Base-by-base conservation (phyloP, 2,888 invertebrate genomes). In the Phortica magna region DNA sequence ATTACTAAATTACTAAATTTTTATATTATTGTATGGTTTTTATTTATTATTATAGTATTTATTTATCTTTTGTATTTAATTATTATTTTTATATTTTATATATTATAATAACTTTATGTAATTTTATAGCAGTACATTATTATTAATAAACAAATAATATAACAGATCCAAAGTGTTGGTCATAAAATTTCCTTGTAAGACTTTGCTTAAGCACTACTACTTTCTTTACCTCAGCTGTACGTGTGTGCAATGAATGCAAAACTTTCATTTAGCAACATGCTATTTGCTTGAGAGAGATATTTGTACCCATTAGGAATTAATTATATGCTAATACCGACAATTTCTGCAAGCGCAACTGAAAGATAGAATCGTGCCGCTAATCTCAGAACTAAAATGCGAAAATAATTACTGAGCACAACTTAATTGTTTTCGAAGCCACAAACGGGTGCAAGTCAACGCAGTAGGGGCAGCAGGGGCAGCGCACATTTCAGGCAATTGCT, bases 341-440 rank as follows among this genome's bases (percentile, higher is more conserved):
- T 61, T 61, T 61, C 59, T 61, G 61, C 22, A 61, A 19, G 22
- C 4, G 19, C 22, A 61, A 10, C 5, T 59, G 19, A 61, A 48
- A 48, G 17, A 61, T 61, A 22, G 19, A 61, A 61, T 61, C 61
- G 10, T 17, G 19, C 10, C 19, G 19, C 61, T 22, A 61, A 61
- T 61, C 19, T 22, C 17, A 9, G 19, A 61, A 61, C 61, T 10
- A 61, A 22, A 22, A 61, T 61, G 10, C 10, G 7, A 22, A 71
- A 31, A 71, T 71, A 71, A 71, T 71, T 71, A 71, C 55, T 53
- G 53, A 71, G 70, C 53, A n/a, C n/a, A n/a, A 42, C 61, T 17
- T 71, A 55, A 71, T 71, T 71, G 70, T 71, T 71, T 71, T 53
- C 70, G n/a, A 71, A 71, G 31, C 31, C 31, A 71, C 55, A 71